A percentile compares a stretch with the other conserved stretches of the same genome.
phyloP scores from a whole-genome alignment of 2,113 vertebrate species.

The Cavia porcellus region DNA sequence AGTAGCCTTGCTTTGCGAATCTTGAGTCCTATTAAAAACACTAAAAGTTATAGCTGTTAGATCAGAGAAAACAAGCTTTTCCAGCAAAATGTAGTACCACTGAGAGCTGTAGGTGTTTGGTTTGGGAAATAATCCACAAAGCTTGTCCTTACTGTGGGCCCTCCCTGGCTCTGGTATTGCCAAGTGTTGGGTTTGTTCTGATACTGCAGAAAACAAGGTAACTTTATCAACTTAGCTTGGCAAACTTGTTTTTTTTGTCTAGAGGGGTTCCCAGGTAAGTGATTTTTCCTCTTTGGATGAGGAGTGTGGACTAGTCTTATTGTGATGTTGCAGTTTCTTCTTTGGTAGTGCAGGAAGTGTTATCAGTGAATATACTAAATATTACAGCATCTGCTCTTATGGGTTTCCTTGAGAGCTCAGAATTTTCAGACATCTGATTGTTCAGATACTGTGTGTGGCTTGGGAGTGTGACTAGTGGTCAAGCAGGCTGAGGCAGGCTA shows the following conservation, averaged over 20 bases:
- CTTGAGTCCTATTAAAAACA: slow-evolving; percentile 73
- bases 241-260: slow-evolving; percentile 42
- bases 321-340: slow-evolving; percentile 39
- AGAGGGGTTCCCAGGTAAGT: neutral
- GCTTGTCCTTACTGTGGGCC: slow-evolving; percentile 44
- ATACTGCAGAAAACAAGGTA: slow-evolving; percentile 36
- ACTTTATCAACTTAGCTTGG: slow-evolving; percentile 15
- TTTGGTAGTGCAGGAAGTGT: slow-evolving; percentile 1
- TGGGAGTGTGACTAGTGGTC: neutral
- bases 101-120: slow-evolving; percentile 57
- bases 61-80: slow-evolving; percentile 56
- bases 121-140: slow-evolving; percentile 54
- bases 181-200: slow-evolving; percentile 10
- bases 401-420: neutral
- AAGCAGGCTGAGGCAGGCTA: neutral
- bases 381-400: neutral
- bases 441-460: neutral
- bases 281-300: slow-evolving; percentile 43
- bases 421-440: slow-evolving; percentile 7
- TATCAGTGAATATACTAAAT: slow-evolving; percentile 13
- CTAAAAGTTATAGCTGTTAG: slow-evolving; percentile 65
- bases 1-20: slow-evolving; percentile 63
- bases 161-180: slow-evolving; percentile 31
- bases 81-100: slow-evolving; percentile 37
- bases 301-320: neutral